Conservation (phyloP, 2,113 vertebrate genomes). For the Porphyrio hochstetteri region DNA sequence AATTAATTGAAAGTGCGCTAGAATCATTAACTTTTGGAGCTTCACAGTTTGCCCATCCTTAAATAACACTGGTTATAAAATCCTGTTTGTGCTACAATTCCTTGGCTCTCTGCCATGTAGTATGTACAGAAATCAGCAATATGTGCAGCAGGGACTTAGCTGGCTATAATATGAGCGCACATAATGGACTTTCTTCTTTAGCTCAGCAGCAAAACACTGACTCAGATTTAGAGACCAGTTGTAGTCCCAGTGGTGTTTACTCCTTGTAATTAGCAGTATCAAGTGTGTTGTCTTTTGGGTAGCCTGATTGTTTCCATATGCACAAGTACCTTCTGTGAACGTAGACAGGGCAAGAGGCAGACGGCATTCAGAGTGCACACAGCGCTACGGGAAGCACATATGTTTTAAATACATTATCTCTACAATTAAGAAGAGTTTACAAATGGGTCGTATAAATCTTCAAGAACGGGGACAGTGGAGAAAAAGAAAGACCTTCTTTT, state of each 20-base stretch:
- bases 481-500: background rate
- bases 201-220: slow-evolving; percentile 36
- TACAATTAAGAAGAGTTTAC: slow-evolving; percentile 65
- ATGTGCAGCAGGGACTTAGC: slow-evolving; percentile 32
- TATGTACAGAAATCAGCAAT: slow-evolving; percentile 43
- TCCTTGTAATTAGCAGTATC: slow-evolving; percentile 60
- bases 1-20: slow-evolving; percentile 55
- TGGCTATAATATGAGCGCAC: background rate
- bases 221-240: slow-evolving; percentile 45
- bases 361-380: background rate
- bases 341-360: slow-evolving; percentile 6
- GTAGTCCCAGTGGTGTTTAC: slow-evolving; percentile 42
- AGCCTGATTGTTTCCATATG: slow-evolving; percentile 73
- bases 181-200: slow-evolving; percentile 36
- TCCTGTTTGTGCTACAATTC: slow-evolving; percentile 19
- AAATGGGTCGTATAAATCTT: slow-evolving; percentile 59
- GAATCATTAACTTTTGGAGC: slow-evolving; percentile 55
- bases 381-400: background rate
- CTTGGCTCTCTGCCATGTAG: slow-evolving; percentile 14
- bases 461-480: background rate
- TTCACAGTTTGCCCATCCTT: slow-evolving; percentile 60
- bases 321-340: slow-evolving; percentile 47
- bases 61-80: slow-evolving; percentile 53
- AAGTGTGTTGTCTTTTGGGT: slow-evolving; percentile 64
- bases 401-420: slow-evolving; percentile 71